phyloP scores from a whole-genome alignment of 2,888 invertebrate genomes.

The Acleris cristana region DNA sequence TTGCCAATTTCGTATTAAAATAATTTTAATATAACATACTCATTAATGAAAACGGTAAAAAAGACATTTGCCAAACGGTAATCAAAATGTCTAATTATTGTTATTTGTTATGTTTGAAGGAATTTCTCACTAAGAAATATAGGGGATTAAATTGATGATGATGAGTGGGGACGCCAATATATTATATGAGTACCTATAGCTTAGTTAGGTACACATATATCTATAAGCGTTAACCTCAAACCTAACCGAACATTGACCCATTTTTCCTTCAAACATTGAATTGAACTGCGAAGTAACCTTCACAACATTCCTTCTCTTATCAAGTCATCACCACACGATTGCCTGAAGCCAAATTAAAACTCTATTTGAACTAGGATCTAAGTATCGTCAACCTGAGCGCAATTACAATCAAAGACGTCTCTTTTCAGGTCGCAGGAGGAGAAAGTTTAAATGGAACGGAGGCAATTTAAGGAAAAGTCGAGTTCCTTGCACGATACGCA shows the following conservation, averaged over 20 bases:
- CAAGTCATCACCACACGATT: slow-evolving; percentile 4
- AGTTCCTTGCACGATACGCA: slow-evolving; percentile 76
- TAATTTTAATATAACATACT: no score
- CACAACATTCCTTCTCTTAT: slow-evolving; percentile 21
- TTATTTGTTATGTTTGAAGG: no score
- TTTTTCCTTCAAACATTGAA: slow-evolving; percentile 28
- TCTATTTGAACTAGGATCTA: slow-evolving; percentile 46
- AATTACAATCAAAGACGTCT: slow-evolving; percentile 54
- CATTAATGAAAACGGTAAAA: no score
- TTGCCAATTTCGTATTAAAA: no score
- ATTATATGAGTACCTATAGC: no score
- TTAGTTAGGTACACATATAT: no score
- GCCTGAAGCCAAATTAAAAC: slow-evolving; percentile 43
- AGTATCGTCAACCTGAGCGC: slow-evolving; percentile 54
- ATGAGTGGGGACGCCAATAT: no score
- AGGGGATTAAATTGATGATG: no score
- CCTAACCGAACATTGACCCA: slow-evolving; percentile 12
- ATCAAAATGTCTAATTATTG: no score
- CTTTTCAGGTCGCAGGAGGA: slow-evolving; percentile 67
- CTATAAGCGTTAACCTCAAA: not conserved
- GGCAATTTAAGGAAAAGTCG: slow-evolving; percentile 66
- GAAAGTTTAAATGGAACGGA: slow-evolving; percentile 57
- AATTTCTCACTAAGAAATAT: no score
- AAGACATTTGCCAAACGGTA: no score
- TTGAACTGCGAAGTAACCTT: slow-evolving; percentile 15